Base-by-base conservation (phyloP, 2,888 invertebrate genomes). In the Mythimna albipuncta region DNA sequence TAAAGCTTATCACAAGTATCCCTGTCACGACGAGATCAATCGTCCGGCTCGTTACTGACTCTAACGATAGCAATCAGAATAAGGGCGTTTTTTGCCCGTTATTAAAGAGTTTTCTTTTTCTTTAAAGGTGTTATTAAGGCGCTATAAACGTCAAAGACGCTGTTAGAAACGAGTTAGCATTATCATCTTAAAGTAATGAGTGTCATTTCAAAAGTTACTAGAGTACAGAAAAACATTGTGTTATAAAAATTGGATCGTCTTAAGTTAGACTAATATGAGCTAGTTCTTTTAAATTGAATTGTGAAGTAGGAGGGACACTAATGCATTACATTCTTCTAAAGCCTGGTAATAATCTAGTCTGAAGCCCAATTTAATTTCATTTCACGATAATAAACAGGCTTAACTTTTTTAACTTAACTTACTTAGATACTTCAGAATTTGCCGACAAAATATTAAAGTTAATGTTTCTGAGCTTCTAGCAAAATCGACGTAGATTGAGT, bases 1-100 rank as follows among this genome's bases (percentile, higher is more conserved):
- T 92, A 91, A 89, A 89, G 90, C 91, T 93, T 93, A 94, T 94
- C 94, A 88, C 77, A 85, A 89, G 89, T 91, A 92, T 93, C 89
- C 88, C 92, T 91, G 92, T 93, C 91, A 90, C 87, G 84, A 87
- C 75, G 89, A 92, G 92, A 94, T 93, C 94, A 93, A 93, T 94
- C 93, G 90, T 81, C 83, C 87, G 86, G 83, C 92, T 93, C 92
- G 91, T 94, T 93, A 92, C 90, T 84, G 88, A 64, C 76, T 74
- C 70, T 74, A 82, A 83, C 79, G 85, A 87, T 87, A 87, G 85
- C 87, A 85, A 84, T 87, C 87, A 74, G 77, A 82, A 87, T 87
- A 85, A 78, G 84, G 83, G 84, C 77, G 75, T 73, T 78, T 79
- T 71, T 79, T 85, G 65, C 59, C 47, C 54, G 44, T 65, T 80